Evolutionary conservation across 1,140 invertebrate species (phyloP).

Genomic region (Hirudo medicinalis): DNA sequence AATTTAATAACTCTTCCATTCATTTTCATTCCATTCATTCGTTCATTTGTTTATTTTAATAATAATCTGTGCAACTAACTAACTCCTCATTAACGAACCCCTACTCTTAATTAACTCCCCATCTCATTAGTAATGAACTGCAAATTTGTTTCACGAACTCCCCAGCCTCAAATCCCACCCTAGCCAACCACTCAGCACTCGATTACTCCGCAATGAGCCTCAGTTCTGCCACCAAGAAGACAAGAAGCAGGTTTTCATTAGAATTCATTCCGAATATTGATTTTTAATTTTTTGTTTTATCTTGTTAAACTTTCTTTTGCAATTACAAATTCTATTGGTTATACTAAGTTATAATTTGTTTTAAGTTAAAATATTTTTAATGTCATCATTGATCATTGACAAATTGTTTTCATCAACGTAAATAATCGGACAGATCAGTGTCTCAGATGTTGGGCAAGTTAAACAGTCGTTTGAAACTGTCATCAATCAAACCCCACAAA

Average conservation of each 20-base stretch:
- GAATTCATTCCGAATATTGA: too few relatives aligned
- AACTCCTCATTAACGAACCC: too few relatives aligned
- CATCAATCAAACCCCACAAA: not conserved
- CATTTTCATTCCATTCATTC: too few relatives aligned
- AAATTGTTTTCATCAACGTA: not conserved
- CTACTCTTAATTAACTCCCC: too few relatives aligned
- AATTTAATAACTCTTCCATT: too few relatives aligned
- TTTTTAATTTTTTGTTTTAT: too few relatives aligned
- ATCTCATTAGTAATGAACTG: too few relatives aligned
- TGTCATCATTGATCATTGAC: not conserved
- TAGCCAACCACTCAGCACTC: not conserved
- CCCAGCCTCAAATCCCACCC: not conserved
- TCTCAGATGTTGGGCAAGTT: not conserved
- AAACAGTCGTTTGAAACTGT: conserved; percentile 6
- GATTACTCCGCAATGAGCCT: not conserved
- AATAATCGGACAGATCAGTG: not conserved
- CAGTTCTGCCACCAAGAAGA: not conserved
- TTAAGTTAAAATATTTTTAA: not conserved
- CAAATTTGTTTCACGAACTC: too few relatives aligned
- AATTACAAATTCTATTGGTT: too few relatives aligned
- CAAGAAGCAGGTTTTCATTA: not conserved
- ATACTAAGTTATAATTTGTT: not conserved
- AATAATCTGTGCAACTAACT: too few relatives aligned
- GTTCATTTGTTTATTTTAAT: too few relatives aligned
- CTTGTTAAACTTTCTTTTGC: too few relatives aligned